These are phyloP conservation scores for Clarias pachynema DNA, from an alignment of 2,797 vertebrate species.

Conservation along the genomic window DNA sequence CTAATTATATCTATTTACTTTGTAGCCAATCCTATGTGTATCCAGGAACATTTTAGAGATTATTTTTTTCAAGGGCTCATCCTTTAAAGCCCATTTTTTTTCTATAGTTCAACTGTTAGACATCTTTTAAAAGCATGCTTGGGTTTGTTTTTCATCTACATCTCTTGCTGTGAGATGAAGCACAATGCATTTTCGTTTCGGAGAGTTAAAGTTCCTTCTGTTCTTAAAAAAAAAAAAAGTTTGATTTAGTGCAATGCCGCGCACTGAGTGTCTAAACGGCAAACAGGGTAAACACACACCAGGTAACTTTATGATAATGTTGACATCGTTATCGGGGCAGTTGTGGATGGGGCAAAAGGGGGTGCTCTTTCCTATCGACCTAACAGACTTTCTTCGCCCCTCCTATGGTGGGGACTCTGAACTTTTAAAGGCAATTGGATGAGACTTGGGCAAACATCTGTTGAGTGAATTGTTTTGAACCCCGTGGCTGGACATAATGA, in stretches of 20 bases:
- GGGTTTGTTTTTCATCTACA: conserved; percentile 74
- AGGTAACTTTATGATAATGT: conserved; percentile 48
- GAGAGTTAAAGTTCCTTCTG: conserved; percentile 61
- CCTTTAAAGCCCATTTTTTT: conserved; percentile 82
- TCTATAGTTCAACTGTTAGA: conserved; percentile 77
- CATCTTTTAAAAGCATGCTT: conserved; percentile 81
- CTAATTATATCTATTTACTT: conserved; percentile 81
- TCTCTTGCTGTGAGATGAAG: conserved; percentile 69
- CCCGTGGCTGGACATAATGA: conserved; percentile 29
- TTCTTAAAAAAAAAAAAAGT: conserved; percentile 57
- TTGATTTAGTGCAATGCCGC: conserved; percentile 55
- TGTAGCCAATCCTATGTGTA: conserved; percentile 79
- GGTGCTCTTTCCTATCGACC: conserved; percentile 35
- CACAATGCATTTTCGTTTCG: conserved; percentile 71
- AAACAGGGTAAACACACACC: conserved; percentile 59
- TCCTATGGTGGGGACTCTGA: conserved; percentile 45
- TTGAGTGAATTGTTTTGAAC: conserved; percentile 27
- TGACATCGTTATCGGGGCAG: conserved; percentile 14
- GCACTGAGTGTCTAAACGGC: conserved; percentile 43
- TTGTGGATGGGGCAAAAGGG: conserved; percentile 30
- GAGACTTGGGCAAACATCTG: conserved; percentile 29
- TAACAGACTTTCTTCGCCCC: conserved; percentile 40
- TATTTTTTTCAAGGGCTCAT: conserved; percentile 72
- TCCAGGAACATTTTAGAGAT: conserved; percentile 80
- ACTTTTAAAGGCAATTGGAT: conserved; percentile 22